Evolutionary conservation across 2,888 invertebrate species (phyloP).

Genomic region (Azorinus chamasolen): DNA sequence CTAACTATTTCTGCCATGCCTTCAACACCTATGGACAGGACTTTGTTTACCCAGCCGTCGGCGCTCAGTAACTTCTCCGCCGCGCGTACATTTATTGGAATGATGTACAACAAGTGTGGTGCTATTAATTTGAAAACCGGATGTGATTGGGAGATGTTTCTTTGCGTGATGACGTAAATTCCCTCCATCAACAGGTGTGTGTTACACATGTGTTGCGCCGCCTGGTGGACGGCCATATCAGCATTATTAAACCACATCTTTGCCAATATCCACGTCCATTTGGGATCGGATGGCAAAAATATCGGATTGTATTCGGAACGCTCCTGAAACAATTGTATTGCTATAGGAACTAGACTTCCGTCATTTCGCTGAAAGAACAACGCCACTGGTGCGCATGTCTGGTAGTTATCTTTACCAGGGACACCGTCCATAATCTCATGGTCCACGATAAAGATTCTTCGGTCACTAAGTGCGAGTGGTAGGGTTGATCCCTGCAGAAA

Average conservation of each 20-base stretch:
- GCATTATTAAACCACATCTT: slow-evolving; percentile 87
- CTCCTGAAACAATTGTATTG: slow-evolving; percentile 86
- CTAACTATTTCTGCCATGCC: slow-evolving; percentile 43
- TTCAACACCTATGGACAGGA: slow-evolving; percentile 43
- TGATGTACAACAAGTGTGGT: slow-evolving; percentile 87
- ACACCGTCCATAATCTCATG: slow-evolving; percentile 44
- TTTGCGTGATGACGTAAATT: slow-evolving; percentile 85
- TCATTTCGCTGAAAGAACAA: slow-evolving; percentile 85
- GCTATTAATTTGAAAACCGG: slow-evolving; percentile 87
- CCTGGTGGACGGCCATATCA: slow-evolving; percentile 86
- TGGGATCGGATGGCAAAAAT: slow-evolving; percentile 85
- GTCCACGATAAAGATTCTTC: slow-evolving; percentile 52
- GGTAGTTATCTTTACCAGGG: slow-evolving; percentile 27
- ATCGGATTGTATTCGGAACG: slow-evolving; percentile 86
- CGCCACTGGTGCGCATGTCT: slow-evolving; percentile 85
- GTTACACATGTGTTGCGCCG: slow-evolving; percentile 85
- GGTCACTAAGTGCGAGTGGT: slow-evolving; percentile 38
- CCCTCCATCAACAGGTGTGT: slow-evolving; percentile 87
- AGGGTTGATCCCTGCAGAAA: slow-evolving; percentile 50
- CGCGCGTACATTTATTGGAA: slow-evolving; percentile 87
- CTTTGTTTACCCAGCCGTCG: slow-evolving; percentile 56
- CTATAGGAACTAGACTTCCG: slow-evolving; percentile 84
- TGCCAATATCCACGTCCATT: slow-evolving; percentile 85
- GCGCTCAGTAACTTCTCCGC: slow-evolving; percentile 28
- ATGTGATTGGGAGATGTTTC: slow-evolving; percentile 87